Evolutionary conservation across 2,113 vertebrate species (phyloP), one percentile per base, ranked within the genome.

Genomic region (Aythya baeri): DNA sequence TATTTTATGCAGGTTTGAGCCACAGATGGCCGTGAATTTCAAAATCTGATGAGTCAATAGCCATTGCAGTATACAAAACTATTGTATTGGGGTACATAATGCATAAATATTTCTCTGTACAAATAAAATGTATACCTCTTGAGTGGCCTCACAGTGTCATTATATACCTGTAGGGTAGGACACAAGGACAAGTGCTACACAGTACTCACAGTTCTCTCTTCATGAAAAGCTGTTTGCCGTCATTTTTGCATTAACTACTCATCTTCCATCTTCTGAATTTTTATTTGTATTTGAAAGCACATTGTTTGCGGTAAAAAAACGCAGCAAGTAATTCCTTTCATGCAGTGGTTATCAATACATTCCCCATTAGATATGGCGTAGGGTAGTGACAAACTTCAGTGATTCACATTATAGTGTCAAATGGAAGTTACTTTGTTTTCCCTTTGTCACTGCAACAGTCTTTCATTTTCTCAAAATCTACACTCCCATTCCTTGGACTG

Each of bases 1-100:
- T 57, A 0, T 46, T 79, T 83, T 80, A 79, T 25, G 16, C 55
- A 52, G 50, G 20, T 57, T 5, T 83, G 63, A 83, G 32, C 15
- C n/a, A 43, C 50, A 88, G 59, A 77, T 86, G 68, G 68, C 23
- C 23, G 62, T 90, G 76, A 86, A 81, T 91, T 93, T 95, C n/a
- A 89, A 46, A 75, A 68, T 52, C 31, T 65, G 27, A 22, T 83
- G 75, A 79, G 23, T 91, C 84, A 70, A 1, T 84, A 57, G 31
- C n/a, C 41, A 41, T 54, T 88, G 58, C 38, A 70, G 36, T 87
- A 21, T 73, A 34, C 13, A 65, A 11, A 85, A 65, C 25, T 43
- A 50, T 7, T n/a, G 25, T n/a, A 7, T 7, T 11, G 0, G 22
- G 3, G 2, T 57, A 50, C 0, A 5, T 92, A 68, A 72, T 88